phyloP scores from a whole-genome alignment of 2,888 invertebrate species.

The Leptinotarsa peninsularis region DNA sequence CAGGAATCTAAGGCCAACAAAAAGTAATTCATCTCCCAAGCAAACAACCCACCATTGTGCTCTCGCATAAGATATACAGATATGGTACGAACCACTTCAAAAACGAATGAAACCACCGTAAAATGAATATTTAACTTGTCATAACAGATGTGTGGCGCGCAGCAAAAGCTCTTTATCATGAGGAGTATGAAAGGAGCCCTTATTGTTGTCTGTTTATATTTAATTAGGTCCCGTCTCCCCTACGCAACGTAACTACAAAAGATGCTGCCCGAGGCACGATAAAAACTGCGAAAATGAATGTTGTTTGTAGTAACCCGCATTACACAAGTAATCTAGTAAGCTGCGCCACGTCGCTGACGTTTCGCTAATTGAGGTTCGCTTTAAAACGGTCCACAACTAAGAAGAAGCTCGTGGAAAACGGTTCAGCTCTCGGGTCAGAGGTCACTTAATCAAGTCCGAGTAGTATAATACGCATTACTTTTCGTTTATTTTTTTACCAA shows the following conservation, averaged over 20 bases:
- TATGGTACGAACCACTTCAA: constrained; percentile 49
- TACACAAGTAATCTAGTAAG: constrained; percentile 30
- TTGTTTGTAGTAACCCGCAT: constrained; percentile 44
- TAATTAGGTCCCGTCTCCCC: constrained; percentile 51
- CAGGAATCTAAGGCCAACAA: constrained; percentile 3
- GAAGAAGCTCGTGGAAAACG: background rate
- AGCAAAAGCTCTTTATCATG: constrained; percentile 56
- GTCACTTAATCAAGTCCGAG: background rate
- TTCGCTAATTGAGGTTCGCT: constrained; percentile 29
- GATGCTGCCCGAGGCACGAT: constrained; percentile 42
- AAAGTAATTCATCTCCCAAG: constrained; percentile 32
- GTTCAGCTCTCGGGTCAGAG: constrained; percentile 1
- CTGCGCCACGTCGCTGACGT: constrained; percentile 15
- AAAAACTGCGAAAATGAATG: constrained; percentile 45
- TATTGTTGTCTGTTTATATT: constrained; percentile 58
- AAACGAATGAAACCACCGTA: constrained; percentile 59
- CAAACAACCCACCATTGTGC: constrained; percentile 44
- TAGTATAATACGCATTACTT: background rate
- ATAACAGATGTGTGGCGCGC: constrained; percentile 59
- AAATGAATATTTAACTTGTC: constrained; percentile 62
- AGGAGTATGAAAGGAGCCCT: constrained; percentile 53
- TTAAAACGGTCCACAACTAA: background rate
- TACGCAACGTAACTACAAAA: constrained; percentile 40
- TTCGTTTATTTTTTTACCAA: too few species aligned
- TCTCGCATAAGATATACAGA: constrained; percentile 36